Evolutionary conservation across 2,888 invertebrate species (phyloP).

Genomic region (Drosophila atripex): DNA sequence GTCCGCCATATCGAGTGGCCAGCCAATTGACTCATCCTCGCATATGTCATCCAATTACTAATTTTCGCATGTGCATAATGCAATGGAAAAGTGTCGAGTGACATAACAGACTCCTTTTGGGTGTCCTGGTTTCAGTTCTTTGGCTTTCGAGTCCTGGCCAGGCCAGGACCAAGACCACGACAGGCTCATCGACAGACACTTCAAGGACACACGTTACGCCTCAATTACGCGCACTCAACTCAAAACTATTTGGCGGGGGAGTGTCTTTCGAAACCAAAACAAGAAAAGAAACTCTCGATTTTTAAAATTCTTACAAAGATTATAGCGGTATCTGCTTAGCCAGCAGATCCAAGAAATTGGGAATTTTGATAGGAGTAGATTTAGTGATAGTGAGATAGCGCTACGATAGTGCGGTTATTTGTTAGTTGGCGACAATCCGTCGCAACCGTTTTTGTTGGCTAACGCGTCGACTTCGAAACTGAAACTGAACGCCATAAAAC

Average conservation of each 20-base stretch:
- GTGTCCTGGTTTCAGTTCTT: constrained; percentile 8
- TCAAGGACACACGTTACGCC: constrained; percentile 25
- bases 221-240: constrained; percentile 35
- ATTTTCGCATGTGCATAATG: constrained; percentile 5
- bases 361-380: constrained; percentile 19
- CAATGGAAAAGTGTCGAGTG: constrained; percentile 20
- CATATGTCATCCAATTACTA: constrained; percentile 11
- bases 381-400: constrained; percentile 48
- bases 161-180: constrained; percentile 3
- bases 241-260: constrained; percentile 43
- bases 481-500: constrained; percentile 48
- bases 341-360: constrained; percentile 22
- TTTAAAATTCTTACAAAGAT: not conserved
- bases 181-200: constrained; percentile 7
- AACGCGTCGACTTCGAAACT: constrained; percentile 70
- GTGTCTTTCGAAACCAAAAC: constrained; percentile 11
- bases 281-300: not conserved
- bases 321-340: not conserved
- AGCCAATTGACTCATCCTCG: constrained; percentile 17
- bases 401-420: constrained; percentile 40
- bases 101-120: constrained; percentile 49
- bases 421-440: constrained; percentile 43
- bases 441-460: constrained; percentile 57
- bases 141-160: constrained; percentile 6
- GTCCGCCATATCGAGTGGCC: constrained; percentile 1